Base-by-base conservation (phyloP, 2,797 vertebrate species). In the Perdix hodgsoniae region DNA sequence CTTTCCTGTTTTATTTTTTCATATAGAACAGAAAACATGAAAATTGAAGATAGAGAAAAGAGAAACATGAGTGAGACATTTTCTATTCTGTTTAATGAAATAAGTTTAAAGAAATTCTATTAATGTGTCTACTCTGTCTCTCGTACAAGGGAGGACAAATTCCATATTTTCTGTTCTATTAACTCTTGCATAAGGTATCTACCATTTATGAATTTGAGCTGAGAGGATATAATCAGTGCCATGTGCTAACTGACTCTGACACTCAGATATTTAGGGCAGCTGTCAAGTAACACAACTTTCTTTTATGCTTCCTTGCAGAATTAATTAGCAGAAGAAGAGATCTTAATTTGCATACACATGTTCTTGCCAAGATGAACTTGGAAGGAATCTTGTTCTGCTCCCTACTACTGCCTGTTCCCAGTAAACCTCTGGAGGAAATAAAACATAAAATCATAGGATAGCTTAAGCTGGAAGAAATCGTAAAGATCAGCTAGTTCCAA, bases 251-350 rank as follows among this genome's bases (percentile, higher is more conserved):
- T 93, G 88, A 22, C 56, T 75, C 50, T 67, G 93, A 97, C 95
- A 95, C 24, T 45, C 69, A 85, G 80, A 92, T 92, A 93, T 87
- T 79, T 83, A 96, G 75, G 86, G 72, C 94, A 97, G 90, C 95
- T 97, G 95, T 97, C 92, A 97, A 96, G 59, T 27, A 94, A 73
- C 88, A 82, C 67, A 54, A 93, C 56, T 94, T 91, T 93, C 81
- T 96, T 96, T 86, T 47, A 4, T 63, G 74, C 80, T 91, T 93
- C 79, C 93, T 96, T 94, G 93, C 88, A 91, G 54, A 97, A 95
- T 94, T 96, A 97, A 97, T 97, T 98, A 98, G 73, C 57, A 76
- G 86, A 88, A 64, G 81, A 88, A 80, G 86, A 85, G 50, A 35
- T 67, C 89, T 64, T 85, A 87, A 92, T 83, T 83, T 15, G 83